phyloP scores from a whole-genome alignment of 2,888 invertebrate genomes.

The Neoascia interrupta region DNA sequence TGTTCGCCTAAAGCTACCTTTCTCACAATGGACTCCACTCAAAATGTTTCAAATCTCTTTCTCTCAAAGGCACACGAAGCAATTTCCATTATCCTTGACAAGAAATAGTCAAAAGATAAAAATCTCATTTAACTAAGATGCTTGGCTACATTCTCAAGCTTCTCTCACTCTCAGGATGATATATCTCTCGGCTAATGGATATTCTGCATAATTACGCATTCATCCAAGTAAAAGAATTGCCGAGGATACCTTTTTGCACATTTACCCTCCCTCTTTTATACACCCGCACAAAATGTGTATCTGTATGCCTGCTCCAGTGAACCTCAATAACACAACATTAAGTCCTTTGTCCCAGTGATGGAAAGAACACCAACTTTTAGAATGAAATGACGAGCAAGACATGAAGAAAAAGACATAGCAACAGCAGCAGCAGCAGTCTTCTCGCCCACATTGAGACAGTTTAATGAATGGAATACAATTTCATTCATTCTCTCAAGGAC shows the following conservation, averaged over 20 bases:
- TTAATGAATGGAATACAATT: conserved; percentile 56
- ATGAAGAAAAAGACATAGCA: too few species aligned
- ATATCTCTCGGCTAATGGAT: conserved; percentile 65
- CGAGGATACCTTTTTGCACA: conserved; percentile 23
- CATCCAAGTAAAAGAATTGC: conserved; percentile 51
- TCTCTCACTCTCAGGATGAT: conserved; percentile 16
- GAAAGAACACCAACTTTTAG: conserved; percentile 39
- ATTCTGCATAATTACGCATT: conserved; percentile 68
- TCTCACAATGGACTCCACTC: too few species aligned
- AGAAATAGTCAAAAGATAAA: conserved; percentile 41
- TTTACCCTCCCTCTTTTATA: background rate
- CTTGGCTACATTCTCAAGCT: background rate
- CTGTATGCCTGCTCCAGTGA: conserved; percentile 46
- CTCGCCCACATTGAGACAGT: conserved; percentile 1
- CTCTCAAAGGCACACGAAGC: too few species aligned
- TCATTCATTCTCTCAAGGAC: conserved; percentile 58
- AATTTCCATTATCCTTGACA: conserved; percentile 45
- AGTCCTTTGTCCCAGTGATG: conserved; percentile 45
- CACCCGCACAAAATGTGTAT: background rate
- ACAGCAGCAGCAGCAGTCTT: background rate
- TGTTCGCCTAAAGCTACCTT: too few species aligned
- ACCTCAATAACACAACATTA: conserved; percentile 61
- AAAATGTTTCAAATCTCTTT: too few species aligned
- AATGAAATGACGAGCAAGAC: conserved; percentile 5
- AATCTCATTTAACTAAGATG: conserved; percentile 62